Evolutionary conservation across 2,113 vertebrate genomes (phyloP).

Genomic region (Cromileptes altivelis): DNA sequence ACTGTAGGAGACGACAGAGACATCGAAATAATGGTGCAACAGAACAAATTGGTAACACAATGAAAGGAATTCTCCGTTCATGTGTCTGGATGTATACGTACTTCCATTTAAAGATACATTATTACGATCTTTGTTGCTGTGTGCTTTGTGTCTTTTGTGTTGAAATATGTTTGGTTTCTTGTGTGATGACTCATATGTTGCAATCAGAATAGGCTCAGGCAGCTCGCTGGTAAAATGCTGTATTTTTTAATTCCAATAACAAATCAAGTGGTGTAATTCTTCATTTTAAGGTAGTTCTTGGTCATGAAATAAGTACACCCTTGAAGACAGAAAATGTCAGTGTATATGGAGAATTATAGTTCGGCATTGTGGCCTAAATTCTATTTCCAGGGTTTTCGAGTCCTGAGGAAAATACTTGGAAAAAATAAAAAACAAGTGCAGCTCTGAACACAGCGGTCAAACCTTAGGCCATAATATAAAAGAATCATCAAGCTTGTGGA

Average conservation of each 20-base stretch:
- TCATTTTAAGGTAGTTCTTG: not conserved
- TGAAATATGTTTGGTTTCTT: not conserved
- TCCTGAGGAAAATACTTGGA: not conserved
- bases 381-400: not conserved
- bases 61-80: too few species aligned
- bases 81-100: too few species aligned
- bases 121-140: too few species aligned
- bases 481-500: not conserved
- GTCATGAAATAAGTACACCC: not conserved
- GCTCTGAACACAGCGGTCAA: not conserved
- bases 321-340: not conserved
- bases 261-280: not conserved
- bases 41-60: too few species aligned
- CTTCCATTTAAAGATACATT: too few species aligned
- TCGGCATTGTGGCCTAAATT: not conserved
- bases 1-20: too few species aligned
- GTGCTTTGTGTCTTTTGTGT: too few species aligned
- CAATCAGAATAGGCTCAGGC: not conserved
- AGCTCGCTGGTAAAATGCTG: not conserved
- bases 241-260: not conserved
- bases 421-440: not conserved
- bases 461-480: constrained; percentile 10
- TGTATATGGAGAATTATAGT: not conserved
- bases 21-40: too few species aligned
- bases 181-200: not conserved